These are phyloP conservation scores for Aromia moschata DNA, from an alignment of 2,888 invertebrate genomes.

Conservation along the genomic window DNA sequence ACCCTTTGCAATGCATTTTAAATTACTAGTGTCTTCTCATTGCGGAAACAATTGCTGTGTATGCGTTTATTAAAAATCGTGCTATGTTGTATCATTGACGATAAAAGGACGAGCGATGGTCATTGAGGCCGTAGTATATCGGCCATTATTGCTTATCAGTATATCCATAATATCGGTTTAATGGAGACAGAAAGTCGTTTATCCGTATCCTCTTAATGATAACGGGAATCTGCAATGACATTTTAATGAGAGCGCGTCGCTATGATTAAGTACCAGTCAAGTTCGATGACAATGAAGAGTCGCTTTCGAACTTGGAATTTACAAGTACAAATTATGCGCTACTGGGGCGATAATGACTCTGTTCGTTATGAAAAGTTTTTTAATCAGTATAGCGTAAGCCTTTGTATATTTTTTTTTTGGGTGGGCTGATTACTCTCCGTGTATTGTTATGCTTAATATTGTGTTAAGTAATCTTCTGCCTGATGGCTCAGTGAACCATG, in stretches of 20 bases:
- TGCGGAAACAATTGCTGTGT: too few species aligned
- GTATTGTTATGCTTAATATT: too few species aligned
- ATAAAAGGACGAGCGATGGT: not conserved
- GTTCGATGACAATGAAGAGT: constrained; percentile 40
- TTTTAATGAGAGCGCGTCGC: constrained; percentile 37
- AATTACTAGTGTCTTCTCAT: too few species aligned
- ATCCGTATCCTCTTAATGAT: constrained; percentile 21
- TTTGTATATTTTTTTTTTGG: too few species aligned
- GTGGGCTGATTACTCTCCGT: too few species aligned
- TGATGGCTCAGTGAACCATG: too few species aligned
- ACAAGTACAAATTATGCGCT: constrained; percentile 40
- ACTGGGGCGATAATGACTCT: constrained; percentile 26
- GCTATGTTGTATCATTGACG: too few species aligned
- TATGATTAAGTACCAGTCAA: constrained; percentile 36
- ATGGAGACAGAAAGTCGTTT: constrained; percentile 11
- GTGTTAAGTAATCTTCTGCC: too few species aligned
- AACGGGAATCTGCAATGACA: constrained; percentile 32
- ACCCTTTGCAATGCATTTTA: too few species aligned
- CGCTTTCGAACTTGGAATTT: constrained; percentile 41
- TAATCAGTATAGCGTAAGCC: not conserved
- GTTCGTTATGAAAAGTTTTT: constrained; percentile 17
- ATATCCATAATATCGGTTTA: constrained; percentile 6
- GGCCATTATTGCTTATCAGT: not conserved
- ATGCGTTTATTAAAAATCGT: too few species aligned
- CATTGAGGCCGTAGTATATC: not conserved